Evolutionary conservation across 1,140 invertebrate species (phyloP), one percentile per base, ranked within the genome.

Genomic region (Agrilus planipennis): DNA sequence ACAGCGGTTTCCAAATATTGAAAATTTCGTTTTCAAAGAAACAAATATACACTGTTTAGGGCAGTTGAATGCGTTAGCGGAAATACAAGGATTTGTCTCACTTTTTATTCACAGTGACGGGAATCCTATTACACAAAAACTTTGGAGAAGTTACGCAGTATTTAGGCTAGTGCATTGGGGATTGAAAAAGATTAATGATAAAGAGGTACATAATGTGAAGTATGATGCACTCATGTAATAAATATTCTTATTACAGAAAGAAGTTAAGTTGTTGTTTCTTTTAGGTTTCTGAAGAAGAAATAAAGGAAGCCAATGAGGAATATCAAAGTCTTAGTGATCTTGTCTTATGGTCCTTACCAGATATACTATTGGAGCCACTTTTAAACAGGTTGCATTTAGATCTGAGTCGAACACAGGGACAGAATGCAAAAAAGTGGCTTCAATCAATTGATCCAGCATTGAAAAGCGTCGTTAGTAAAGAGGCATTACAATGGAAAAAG

Each of bases 161-260:
- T 93, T 88, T 63, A 67, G 90, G 39, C 71, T 93, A 6, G 78
- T 81, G 7, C 89, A 93, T 63, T 92, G 89, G 84, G 86, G 89
- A 0, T 67, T 93, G 1, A 77, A 76, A 55, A 68, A 67, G 48
- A 75, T 89, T 1, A 87, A 89, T 60, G 79, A 79, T 29, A 68
- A 73, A 54, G 72, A 77, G 64, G 80, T 86, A 63, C 55, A 42
- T 50, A 22, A n/a, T n/a, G n/a, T n/a, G n/a, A n/a, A n/a, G n/a
- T n/a, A n/a, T n/a, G n/a, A n/a, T n/a, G n/a, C n/a, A n/a, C n/a
- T n/a, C n/a, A n/a, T n/a, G n/a, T n/a, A n/a, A n/a, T 41, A 25
- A 34, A 10, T 37, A 16, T 14, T 31, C 35, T 17, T 11, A 22
- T 20, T 22, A 37, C 18, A 15, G 21, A 12, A 17, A 9, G 16